These are phyloP conservation scores for Drosophila quasianomalipes DNA, from an alignment of 2,888 invertebrate species.

Conservation along the genomic window DNA sequence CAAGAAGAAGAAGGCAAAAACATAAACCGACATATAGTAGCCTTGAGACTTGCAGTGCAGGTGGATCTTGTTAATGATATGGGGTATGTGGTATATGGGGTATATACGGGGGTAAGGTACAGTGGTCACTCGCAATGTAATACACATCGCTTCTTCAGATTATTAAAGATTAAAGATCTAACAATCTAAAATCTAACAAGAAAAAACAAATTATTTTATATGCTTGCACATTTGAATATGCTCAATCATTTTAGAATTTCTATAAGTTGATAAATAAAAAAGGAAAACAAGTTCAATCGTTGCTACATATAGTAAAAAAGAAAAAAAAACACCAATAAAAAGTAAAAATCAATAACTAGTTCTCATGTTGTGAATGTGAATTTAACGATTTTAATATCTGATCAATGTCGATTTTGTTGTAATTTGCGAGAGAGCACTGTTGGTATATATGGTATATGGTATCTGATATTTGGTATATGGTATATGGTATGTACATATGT, in stretches of 20 bases:
- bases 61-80: constrained; percentile 21
- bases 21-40: constrained; percentile 18
- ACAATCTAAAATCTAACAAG: not conserved
- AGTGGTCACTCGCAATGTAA: constrained; percentile 1
- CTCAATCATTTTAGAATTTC: not conserved
- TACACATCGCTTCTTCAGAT: not conserved
- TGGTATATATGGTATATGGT: too few relatives aligned
- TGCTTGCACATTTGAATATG: not conserved
- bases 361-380: not conserved
- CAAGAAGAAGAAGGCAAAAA: constrained; percentile 16
- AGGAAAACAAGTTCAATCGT: not conserved
- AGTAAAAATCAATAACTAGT: not conserved
- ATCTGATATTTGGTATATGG: not conserved
- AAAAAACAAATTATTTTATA: not conserved
- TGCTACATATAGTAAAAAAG: not conserved
- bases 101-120: not conserved
- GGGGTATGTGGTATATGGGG: not conserved
- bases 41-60: constrained; percentile 30
- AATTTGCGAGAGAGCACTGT: not conserved
- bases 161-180: not conserved
- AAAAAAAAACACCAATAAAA: not conserved
- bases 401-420: not conserved
- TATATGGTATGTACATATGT: not conserved
- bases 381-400: not conserved
- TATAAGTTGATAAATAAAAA: not conserved